Base-by-base conservation (phyloP, 2,113 vertebrate genomes). In the Numenius arquata region DNA sequence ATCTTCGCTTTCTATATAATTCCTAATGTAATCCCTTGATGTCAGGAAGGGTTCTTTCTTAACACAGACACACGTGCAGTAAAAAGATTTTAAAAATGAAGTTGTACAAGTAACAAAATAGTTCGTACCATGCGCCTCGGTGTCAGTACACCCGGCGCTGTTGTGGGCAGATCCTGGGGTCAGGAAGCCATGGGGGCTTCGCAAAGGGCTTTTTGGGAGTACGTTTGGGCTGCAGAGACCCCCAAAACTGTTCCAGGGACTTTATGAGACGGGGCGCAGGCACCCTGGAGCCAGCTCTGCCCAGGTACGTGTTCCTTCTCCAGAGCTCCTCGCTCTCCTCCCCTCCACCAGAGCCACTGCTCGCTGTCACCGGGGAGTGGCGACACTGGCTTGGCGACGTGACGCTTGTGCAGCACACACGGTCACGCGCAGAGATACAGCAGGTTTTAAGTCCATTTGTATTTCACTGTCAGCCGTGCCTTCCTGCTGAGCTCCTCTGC, bases 11-110 rank as follows among this genome's bases (percentile, higher is more conserved):
- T 88, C 52, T 89, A 45, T 96, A 53, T 73, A 83, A 90, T 97
- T 94, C 81, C 94, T 96, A 76, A 91, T 94, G 68, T 63, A 94
- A 70, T 95, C 94, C 83, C 85, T 94, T 78, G 38, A 82, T 74
- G 15, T 92, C 59, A 63, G 74, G 38, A 41, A 79, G 41, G 79
- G 30, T 23, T 77, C 22, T 80, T 78, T 93, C 88, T 38, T 22
- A 43, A 88, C 50, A 9, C 40, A 41, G 45, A 27, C 34, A 32
- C 29, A 2, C 10, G 5, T 4, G 5, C 19, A 5, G 47, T 72
- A 34, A 66, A 94, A 79, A 86, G 52, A 58, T 43, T 70, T 85
- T 14, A 45, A 59, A 66, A 67, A n/a, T 19, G 23, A 88, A 85
- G 74, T 47, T 32, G 41, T 50, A 4, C n/a, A 14, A 59, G 21